Evolutionary conservation across 1,140 invertebrate genomes (phyloP).

Genomic region (Lasaia peninsularis): DNA sequence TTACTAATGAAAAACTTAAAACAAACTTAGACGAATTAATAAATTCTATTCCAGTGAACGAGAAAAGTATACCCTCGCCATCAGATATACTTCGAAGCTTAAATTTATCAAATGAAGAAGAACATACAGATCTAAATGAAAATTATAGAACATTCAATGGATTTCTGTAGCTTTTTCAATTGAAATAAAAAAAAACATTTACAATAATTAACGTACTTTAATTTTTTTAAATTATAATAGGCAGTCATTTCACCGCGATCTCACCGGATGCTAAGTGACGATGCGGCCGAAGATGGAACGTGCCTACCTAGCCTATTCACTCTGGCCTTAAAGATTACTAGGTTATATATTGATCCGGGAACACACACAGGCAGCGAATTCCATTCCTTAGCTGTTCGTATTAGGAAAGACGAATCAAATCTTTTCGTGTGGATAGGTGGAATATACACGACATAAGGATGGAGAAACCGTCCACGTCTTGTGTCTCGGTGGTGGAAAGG

Average conservation of each 20-base stretch:
- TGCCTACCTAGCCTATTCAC: too few species aligned
- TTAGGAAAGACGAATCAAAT: too few species aligned
- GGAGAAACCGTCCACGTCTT: too few species aligned
- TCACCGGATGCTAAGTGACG: too few species aligned
- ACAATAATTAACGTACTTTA: neutral
- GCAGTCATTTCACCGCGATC: neutral
- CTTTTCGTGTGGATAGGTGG: too few species aligned
- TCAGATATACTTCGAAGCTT: constrained; percentile 76
- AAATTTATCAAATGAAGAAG: constrained; percentile 58
- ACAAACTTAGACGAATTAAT: constrained; percentile 49
- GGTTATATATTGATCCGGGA: too few species aligned
- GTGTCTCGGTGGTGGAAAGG: too few species aligned
- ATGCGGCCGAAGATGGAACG: too few species aligned
- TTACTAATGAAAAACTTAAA: constrained; percentile 23
- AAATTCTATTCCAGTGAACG: constrained; percentile 44
- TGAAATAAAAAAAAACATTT: neutral
- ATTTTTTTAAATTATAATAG: neutral
- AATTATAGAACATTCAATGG: constrained; percentile 37
- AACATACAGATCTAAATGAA: constrained; percentile 19
- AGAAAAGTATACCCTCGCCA: constrained; percentile 70
- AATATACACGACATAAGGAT: too few species aligned
- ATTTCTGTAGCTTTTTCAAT: constrained; percentile 26
- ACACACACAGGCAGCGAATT: too few species aligned
- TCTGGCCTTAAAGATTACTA: too few species aligned
- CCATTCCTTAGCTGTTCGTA: too few species aligned